Percentiles rank a stretch among this genome's conserved stretches.
Conservation (phyloP, 2,888 invertebrate species). For the Scaptodrosophila latifasciaeformis region DNA sequence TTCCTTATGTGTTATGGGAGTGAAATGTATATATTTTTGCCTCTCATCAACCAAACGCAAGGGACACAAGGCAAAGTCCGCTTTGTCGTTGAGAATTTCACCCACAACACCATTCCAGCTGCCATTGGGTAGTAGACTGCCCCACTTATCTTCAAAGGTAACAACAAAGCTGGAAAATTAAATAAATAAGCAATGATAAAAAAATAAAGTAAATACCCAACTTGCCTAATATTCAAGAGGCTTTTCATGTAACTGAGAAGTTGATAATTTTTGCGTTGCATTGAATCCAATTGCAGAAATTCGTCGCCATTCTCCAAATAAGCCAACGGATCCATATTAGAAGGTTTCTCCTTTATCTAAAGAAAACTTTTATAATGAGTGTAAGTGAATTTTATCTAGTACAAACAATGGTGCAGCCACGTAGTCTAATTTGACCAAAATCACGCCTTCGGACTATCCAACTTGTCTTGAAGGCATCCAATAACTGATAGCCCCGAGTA, state of each 20-base stretch:
- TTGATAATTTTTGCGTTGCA: conserved; percentile 70
- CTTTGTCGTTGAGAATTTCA: conserved; percentile 41
- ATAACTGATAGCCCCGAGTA: conserved; percentile 39
- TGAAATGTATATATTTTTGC: conserved; percentile 40
- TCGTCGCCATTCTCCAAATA: conserved; percentile 45
- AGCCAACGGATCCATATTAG: conserved; percentile 26
- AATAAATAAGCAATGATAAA: conserved; percentile 1
- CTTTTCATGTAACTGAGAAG: conserved; percentile 48
- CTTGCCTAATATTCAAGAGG: conserved; percentile 66
- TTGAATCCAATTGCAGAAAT: conserved; percentile 59
- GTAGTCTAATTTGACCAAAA: conserved; percentile 47
- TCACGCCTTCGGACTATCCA: conserved; percentile 59
- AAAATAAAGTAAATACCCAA: too few species aligned
- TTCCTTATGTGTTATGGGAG: conserved; percentile 60
- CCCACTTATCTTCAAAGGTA: conserved; percentile 53
- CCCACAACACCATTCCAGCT: conserved; percentile 67
- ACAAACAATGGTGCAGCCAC: conserved; percentile 53
- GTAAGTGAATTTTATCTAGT: conserved; percentile 11
- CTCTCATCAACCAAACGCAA: conserved; percentile 58
- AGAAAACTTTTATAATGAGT: not conserved
- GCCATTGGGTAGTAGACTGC: conserved; percentile 45
- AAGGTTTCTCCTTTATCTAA: conserved; percentile 58
- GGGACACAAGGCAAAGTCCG: conserved; percentile 58
- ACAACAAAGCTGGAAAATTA: conserved; percentile 48
- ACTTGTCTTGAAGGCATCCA: conserved; percentile 30